A percentile compares a stretch with the other conserved stretches of the same genome.
Conservation (phyloP, 2,113 vertebrate genomes). For the Menura novaehollandiae region DNA sequence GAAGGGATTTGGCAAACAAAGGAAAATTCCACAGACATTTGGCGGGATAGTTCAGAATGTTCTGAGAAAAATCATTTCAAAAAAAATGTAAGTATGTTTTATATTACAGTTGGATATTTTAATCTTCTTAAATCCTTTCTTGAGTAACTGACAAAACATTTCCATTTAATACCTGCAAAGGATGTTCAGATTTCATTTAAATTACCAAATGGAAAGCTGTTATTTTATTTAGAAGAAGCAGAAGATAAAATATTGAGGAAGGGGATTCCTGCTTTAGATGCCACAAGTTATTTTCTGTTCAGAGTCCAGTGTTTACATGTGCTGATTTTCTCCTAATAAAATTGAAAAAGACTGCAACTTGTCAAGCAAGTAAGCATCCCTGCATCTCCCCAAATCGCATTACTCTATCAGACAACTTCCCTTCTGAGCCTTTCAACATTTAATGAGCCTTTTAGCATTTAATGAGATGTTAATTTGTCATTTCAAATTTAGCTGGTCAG, state of each 20-base stretch:
- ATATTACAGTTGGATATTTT: background rate
- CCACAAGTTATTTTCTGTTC: background rate
- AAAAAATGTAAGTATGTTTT: slow-evolving; percentile 77
- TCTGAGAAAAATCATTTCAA: slow-evolving; percentile 68
- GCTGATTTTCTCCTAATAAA: background rate
- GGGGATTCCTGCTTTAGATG: background rate
- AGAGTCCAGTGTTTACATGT: background rate
- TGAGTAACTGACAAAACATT: background rate
- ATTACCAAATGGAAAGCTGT: background rate
- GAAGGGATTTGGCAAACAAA: slow-evolving; percentile 81
- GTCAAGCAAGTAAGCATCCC: background rate
- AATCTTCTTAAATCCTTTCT: slow-evolving; percentile 23
- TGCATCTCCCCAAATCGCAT: background rate
- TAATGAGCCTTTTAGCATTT: background rate
- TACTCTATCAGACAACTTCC: background rate
- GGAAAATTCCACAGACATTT: slow-evolving; percentile 82
- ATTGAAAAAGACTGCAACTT: background rate
- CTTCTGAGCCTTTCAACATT: background rate
- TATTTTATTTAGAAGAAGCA: background rate
- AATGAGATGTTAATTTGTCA: background rate
- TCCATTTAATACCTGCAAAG: background rate
- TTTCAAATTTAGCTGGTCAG: background rate
- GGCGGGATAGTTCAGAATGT: slow-evolving; percentile 88
- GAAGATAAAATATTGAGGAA: background rate
- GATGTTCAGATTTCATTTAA: background rate